Percentiles rank a stretch among this genome's conserved stretches.
phyloP scores from a whole-genome alignment of 2,113 vertebrate genomes.

The Clarias macrocephalus region DNA sequence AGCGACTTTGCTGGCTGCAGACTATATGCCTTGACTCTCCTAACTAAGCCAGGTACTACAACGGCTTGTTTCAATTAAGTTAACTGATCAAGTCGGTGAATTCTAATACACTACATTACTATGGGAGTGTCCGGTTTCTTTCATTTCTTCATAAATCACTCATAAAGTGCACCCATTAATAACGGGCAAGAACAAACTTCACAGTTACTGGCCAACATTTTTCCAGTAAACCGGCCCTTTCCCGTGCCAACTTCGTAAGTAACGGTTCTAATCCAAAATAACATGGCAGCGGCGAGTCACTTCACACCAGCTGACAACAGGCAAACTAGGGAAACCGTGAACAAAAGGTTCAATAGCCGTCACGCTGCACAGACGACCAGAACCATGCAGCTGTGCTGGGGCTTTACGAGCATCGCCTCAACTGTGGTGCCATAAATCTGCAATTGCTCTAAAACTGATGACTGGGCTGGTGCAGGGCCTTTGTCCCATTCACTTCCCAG shows the following conservation, averaged over 20 bases:
- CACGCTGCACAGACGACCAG: slow-evolving; percentile 56
- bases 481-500: slow-evolving; percentile 64
- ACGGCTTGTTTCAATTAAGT: background rate
- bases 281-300: background rate
- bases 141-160: background rate
- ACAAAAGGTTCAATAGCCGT: slow-evolving; percentile 61
- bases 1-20: background rate
- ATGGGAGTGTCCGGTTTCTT: background rate
- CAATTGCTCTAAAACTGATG: slow-evolving; percentile 44
- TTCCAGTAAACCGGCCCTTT: background rate
- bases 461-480: slow-evolving; percentile 58
- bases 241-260: background rate
- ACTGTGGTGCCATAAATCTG: slow-evolving; percentile 63
- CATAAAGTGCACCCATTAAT: background rate
- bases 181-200: background rate
- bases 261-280: background rate
- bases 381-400: slow-evolving; percentile 67
- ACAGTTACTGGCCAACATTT: background rate
- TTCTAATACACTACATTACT: background rate
- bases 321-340: slow-evolving; percentile 14
- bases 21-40: background rate
- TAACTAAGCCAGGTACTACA: background rate
- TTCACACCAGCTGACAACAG: slow-evolving; percentile 28
- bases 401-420: slow-evolving; percentile 66
- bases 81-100: background rate